Conservation (phyloP, 35 echinoderm and acorn worm genomes). For the Acanthaster planci region DNA sequence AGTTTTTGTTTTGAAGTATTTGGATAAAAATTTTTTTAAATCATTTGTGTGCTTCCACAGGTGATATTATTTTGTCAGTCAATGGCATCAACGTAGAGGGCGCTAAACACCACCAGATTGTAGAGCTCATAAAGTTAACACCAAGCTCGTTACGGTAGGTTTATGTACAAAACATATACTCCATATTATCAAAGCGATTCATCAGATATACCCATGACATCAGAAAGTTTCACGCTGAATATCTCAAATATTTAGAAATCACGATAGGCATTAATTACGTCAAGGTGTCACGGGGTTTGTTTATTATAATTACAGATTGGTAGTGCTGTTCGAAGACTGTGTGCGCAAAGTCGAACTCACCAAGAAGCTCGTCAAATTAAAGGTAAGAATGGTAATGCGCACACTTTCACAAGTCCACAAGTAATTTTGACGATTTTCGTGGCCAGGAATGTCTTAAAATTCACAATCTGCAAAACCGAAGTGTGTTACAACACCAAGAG, state of each 20-base stretch:
- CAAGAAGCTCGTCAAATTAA: conserved; percentile 85
- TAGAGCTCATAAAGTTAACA: conserved; percentile 75
- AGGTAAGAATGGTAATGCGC: conserved; percentile 49
- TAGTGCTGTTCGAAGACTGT: conserved; percentile 86
- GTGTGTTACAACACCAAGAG: too few relatives aligned
- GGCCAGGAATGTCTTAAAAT: too few relatives aligned
- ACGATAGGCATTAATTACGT: too few relatives aligned
- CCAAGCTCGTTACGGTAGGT: conserved; percentile 61
- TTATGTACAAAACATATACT: too few relatives aligned
- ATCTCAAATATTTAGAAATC: too few relatives aligned
- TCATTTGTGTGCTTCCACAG: conserved; percentile 45
- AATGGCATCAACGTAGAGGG: conserved; percentile 79
- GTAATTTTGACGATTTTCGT: too few relatives aligned
- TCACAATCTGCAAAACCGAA: not conserved
- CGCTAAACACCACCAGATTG: conserved; percentile 70
- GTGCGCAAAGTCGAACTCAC: conserved; percentile 74
- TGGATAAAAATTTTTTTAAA: too few relatives aligned
- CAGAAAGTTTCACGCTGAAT: not conserved
- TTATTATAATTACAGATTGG: conserved; percentile 57
- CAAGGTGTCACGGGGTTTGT: too few relatives aligned
- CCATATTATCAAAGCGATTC: too few relatives aligned
- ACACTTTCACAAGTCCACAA: too few relatives aligned
- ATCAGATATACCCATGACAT: too few relatives aligned
- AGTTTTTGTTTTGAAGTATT: too few relatives aligned
- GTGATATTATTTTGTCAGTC: conserved; percentile 82